Evolutionary conservation across 2,797 vertebrate species (phyloP), one percentile per base, ranked within the genome.

Genomic region (Caiman crocodilus): DNA sequence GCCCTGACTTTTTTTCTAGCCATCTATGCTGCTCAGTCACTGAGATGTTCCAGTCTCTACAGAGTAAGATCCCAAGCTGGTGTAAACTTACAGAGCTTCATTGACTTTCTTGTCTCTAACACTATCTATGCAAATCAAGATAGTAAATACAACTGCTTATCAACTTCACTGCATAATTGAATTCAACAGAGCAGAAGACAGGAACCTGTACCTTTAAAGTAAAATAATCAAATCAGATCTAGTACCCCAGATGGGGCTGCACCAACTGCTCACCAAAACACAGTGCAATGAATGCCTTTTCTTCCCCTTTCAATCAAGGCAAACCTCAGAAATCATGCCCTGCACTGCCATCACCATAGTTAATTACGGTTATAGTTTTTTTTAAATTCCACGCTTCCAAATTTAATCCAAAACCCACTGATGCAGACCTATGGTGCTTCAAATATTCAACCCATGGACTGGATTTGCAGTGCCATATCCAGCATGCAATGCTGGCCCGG

Each of bases 361-460:
- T 30, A 69, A 86, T 83, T 89, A 32, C 15, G 69, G 87, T 83
- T 32, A 76, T 3, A 50, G 88, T 86, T 95, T 50, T 95, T 50
- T 50, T 90, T 84, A 91, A 84, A 88, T 82, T 60, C 87, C 81
- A 87, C 73, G 76, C 85, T 94, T 96, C 89, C 87, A 28, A 85
- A 92, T 75, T 93, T 85, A 90, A 81, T 65, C 81, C 42, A 30
- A 93, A 94, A 94, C 69, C 64, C 76, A 93, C 32, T 61, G 59
- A 88, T 76, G 42, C 42, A 50, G 42, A 7, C 42, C 9, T 50
- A 10, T 50, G 42, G 42, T 50, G 9, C 42, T 50, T 10, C 42
- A 50, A 50, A 50, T 50, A 10, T 50, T 50, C 42, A 50, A 50
- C 42, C 42, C 42, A 50, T 50, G 42, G 42, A 50, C 42, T 50